Conservation (phyloP, 2,797 vertebrate species). For the Enteromius thamalakanensis region DNA sequence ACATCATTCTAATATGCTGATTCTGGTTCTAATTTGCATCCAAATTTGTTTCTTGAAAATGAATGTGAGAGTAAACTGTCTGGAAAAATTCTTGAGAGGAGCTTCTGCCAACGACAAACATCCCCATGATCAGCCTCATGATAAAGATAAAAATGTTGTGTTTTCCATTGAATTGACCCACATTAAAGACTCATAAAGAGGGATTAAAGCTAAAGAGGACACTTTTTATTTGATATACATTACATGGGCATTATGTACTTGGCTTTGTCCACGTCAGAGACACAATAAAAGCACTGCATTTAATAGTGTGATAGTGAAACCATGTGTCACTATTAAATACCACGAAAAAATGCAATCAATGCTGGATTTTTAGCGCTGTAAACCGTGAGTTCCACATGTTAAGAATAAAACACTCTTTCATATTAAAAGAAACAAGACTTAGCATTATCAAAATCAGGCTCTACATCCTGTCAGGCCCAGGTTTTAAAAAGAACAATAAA, state of each 20-base stretch:
- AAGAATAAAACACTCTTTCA: background rate
- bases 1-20: background rate
- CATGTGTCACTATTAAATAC: slow-evolving; percentile 12
- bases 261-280: slow-evolving; percentile 30
- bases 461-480: background rate
- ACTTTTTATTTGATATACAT: slow-evolving; percentile 47
- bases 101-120: slow-evolving; percentile 48
- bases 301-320: background rate
- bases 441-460: slow-evolving; percentile 1
- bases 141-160: slow-evolving; percentile 44
- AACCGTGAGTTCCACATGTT: background rate
- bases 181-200: slow-evolving; percentile 35
- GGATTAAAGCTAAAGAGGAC: slow-evolving; percentile 44
- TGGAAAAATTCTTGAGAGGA: slow-evolving; percentile 30
- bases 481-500: background rate
- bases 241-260: slow-evolving; percentile 29
- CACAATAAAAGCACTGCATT: slow-evolving; percentile 32
- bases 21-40: background rate
- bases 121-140: slow-evolving; percentile 26
- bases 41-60: background rate
- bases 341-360: background rate
- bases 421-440: slow-evolving; percentile 18
- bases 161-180: slow-evolving; percentile 45
- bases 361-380: background rate
- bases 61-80: slow-evolving; percentile 27